A percentile compares a stretch with the other conserved stretches of the same genome.
phyloP scores from a whole-genome alignment of 2,888 invertebrate genomes.

The Coleophora flavipennella region DNA sequence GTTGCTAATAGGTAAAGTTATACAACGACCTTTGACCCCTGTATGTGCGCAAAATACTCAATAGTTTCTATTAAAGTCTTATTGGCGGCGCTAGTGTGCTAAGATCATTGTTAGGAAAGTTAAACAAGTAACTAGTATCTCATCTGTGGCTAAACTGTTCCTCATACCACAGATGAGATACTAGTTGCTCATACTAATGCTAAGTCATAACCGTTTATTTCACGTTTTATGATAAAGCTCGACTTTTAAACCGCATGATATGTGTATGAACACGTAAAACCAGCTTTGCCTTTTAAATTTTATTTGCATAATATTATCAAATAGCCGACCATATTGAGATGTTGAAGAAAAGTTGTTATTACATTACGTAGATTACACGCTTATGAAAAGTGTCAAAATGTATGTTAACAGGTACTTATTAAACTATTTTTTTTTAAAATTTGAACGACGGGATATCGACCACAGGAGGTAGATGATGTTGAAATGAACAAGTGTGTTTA shows the following conservation, averaged over 20 bases:
- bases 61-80: too few species aligned
- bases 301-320: conserved; percentile 29
- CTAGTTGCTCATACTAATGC: too few species aligned
- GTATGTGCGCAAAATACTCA: too few species aligned
- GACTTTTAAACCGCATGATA: background rate
- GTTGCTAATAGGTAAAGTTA: too few species aligned
- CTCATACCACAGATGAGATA: too few species aligned
- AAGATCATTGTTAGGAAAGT: too few species aligned
- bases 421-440: conserved; percentile 14
- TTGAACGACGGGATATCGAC: conserved; percentile 31
- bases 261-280: background rate
- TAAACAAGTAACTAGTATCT: too few species aligned
- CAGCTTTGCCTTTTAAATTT: conserved; percentile 5
- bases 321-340: conserved; percentile 33
- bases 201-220: too few species aligned
- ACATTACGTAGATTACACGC: conserved; percentile 2
- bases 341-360: conserved; percentile 32
- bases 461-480: conserved; percentile 35
- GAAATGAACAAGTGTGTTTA: conserved; percentile 28
- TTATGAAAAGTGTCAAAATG: conserved; percentile 28
- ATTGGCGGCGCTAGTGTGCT: too few species aligned
- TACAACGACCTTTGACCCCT: too few species aligned
- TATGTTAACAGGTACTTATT: conserved; percentile 21
- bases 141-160: too few species aligned
- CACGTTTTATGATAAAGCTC: background rate